Base-by-base conservation (phyloP, 2,797 vertebrate genomes). In the Amphiprion clarkii region DNA sequence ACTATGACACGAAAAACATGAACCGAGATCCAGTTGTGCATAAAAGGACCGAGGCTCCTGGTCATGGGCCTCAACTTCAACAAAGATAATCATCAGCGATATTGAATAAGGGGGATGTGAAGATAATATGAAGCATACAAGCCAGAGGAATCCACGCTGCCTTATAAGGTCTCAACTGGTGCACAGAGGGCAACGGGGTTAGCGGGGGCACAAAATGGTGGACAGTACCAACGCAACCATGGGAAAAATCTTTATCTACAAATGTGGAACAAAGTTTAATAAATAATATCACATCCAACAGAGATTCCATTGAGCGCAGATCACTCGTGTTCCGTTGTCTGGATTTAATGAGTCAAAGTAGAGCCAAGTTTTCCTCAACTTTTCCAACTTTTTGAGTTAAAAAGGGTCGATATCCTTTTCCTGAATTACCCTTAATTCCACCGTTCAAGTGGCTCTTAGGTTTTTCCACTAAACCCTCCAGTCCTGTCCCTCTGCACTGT, bases 41-140 rank as follows among this genome's bases (percentile, higher is more conserved):
- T 92, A 91, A 91, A 94, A 92, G 92, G 88, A 44, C 88, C 9
- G 85, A 85, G 74, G 74, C 83, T 88, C 74, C 77, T 85, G 80
- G 79, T 84, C 82, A 81, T 67, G 83, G 86, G 77, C 83, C 83
- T 91, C 73, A 86, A 83, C 74, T 87, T 82, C 85, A 83, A 82
- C 85, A 79, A 64, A 91, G 90, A 93, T 90, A 92, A 87, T 80
- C 89, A 93, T 91, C 91, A 80, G 71, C 79, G 81, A 89, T 89
- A 92, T 86, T 90, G 80, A 90, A 87, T 85, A 84, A 83, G 83
- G 86, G 77, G 82, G 89, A 89, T 88, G 85, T 81, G 84, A 77
- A 90, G 90, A 91, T 93, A 92, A 91, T 84, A 86, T 12, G 75
- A 90, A 85, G 86, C 85, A 86, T 88, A 74, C 77, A 80, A 85